Conservation (phyloP, 1,140 invertebrate genomes). For the Whitmania pigra region DNA sequence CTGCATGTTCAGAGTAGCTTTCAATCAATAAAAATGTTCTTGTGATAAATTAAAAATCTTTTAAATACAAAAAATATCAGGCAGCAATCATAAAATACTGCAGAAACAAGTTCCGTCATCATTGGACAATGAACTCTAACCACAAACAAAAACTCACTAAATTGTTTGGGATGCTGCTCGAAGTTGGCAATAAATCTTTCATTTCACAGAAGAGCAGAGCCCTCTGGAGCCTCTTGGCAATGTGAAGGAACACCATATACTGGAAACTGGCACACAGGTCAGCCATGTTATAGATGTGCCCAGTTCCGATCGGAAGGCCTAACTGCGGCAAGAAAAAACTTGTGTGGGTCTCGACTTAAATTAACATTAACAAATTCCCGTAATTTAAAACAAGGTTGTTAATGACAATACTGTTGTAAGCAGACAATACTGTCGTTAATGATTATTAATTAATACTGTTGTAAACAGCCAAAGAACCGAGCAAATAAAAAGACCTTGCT, state of each 20-base stretch:
- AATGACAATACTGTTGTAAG: neutral
- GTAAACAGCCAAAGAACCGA: conserved; percentile 26
- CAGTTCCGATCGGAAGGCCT: conserved; percentile 43
- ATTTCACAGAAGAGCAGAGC: conserved; percentile 62
- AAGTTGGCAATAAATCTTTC: conserved; percentile 48
- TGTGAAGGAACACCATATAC: conserved; percentile 58
- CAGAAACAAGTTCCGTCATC: too few species aligned
- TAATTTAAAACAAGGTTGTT: too few species aligned
- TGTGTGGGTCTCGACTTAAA: too few species aligned
- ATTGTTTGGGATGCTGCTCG: conserved; percentile 33
- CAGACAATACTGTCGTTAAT: neutral
- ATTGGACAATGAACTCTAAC: too few species aligned
- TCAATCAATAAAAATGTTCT: neutral
- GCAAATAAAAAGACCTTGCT: conserved; percentile 43
- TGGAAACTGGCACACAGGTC: conserved; percentile 79
- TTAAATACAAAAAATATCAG: neutral
- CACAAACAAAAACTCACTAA: neutral
- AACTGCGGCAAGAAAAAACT: neutral
- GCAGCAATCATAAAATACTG: too few species aligned
- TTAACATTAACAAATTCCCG: too few species aligned
- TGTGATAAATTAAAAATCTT: conserved; percentile 2
- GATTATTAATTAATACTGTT: neutral
- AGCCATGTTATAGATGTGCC: conserved; percentile 60
- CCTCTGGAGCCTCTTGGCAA: conserved; percentile 66
- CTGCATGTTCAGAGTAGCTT: neutral